phyloP scores from a whole-genome alignment of 2,797 vertebrate genomes.

The Peromyscus nudipes region DNA sequence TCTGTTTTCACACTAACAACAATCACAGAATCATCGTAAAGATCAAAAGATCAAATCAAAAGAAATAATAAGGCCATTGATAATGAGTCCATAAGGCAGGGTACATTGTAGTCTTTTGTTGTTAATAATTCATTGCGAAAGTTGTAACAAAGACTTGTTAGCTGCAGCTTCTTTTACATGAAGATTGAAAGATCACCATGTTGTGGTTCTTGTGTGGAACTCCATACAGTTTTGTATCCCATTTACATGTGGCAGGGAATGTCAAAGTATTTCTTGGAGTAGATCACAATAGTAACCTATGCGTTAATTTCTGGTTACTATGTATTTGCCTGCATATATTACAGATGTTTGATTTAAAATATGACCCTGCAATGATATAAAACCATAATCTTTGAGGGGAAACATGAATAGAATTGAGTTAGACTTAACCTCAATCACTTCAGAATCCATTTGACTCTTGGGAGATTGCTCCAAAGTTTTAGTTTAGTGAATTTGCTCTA shows the following conservation, averaged over 20 bases:
- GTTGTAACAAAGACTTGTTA: background rate
- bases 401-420: constrained; percentile 43
- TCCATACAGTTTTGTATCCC: background rate
- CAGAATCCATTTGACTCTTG: constrained; percentile 58
- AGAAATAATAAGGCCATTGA: background rate
- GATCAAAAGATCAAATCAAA: background rate
- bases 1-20: background rate
- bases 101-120: background rate
- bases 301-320: constrained; percentile 52
- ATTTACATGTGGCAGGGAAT: background rate
- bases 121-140: constrained; percentile 26
- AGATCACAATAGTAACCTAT: background rate
- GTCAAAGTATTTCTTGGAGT: constrained; percentile 42
- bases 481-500: background rate
- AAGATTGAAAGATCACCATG: background rate
- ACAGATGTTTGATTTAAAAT: constrained; percentile 58
- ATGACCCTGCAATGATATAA: constrained; percentile 43
- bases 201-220: background rate
- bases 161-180: background rate
- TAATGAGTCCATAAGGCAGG: background rate
- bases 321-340: constrained; percentile 56
- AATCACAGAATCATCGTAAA: constrained; percentile 22
- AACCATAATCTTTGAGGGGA: background rate
- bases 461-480: background rate
- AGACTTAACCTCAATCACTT: constrained; percentile 23